Evolutionary conservation across 2,113 vertebrate genomes (phyloP).

Genomic region (Bubo bubo): DNA sequence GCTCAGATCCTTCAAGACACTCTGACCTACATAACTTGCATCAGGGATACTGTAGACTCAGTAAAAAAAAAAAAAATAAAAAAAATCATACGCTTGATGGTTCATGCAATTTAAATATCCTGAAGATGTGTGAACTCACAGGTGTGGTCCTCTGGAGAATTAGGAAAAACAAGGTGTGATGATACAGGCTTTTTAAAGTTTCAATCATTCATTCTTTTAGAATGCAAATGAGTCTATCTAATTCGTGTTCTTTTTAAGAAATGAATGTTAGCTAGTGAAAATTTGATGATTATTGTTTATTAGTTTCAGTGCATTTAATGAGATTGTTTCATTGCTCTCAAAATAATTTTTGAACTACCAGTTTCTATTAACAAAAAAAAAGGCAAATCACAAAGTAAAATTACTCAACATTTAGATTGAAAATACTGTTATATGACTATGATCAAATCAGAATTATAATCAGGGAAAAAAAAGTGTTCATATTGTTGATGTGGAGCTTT

Average conservation of each 20-base stretch:
- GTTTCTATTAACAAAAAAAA: background rate
- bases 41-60: background rate
- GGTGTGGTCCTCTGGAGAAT: background rate
- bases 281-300: background rate
- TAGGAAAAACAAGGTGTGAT: background rate
- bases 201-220: background rate
- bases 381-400: background rate
- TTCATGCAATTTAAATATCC: background rate
- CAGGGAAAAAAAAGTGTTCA: background rate
- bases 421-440: background rate
- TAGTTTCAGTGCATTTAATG: background rate
- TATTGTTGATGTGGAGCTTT: fast-evolving
- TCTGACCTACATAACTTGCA: background rate
- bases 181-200: background rate
- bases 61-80: background rate
- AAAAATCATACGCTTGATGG: fast-evolving
- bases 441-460: background rate
- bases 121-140: background rate
- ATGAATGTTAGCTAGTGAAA: background rate
- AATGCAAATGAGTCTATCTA: background rate
- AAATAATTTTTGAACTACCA: background rate
- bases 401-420: background rate
- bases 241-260: background rate
- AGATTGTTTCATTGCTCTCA: background rate
- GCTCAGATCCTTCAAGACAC: background rate